Evolutionary conservation across 2,113 vertebrate species (phyloP), one percentile per base, ranked within the genome.

Genomic region (Stigmatopora argus): DNA sequence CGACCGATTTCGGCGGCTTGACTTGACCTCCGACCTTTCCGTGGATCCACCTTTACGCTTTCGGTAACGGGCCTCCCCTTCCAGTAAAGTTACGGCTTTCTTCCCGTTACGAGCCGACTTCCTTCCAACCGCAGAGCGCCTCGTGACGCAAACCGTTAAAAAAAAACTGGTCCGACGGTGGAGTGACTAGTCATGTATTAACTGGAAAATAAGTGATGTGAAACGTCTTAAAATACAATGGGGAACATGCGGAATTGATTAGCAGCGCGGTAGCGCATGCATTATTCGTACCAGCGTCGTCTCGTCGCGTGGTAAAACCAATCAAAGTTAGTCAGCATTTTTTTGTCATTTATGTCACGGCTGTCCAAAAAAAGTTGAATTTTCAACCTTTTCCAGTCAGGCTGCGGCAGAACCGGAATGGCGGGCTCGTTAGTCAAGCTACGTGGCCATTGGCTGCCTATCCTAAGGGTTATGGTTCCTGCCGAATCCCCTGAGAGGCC

Each of bases 21-120:
- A 67, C 70, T 59, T 87, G 84, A 87, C 88, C 88, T 87, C 85
- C 69, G 73, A 78, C 83, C 81, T 75, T 17, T 76, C 70, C 65
- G n/a, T 51, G 13, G 71, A 74, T 77, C 67, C 67, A 73, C n/a
- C 65, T 55, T 55, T 17, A 58, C n/a, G 12, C 72, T 81, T 82
- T 77, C 72, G 67, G 70, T 74, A 77, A 83, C 41, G 64, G 75
- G 68, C 73, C 80, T 81, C 72, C 80, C 85, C 65, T 91, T 89
- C 88, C 87, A 86, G 89, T 89, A 89, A 90, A 76, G 77, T 69
- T 61, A 77, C 78, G 80, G 66, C 63, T 75, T 72, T 75, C 72
- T 91, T 90, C 88, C 89, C 78, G 87, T 88, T 88, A 91, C 9
- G 73, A 75, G 71, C 71, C 7, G 78, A 86, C 76, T 67, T 75